Evolutionary conservation across 2,888 invertebrate species (phyloP).

Genomic region (Rambutsinella grinnellia): DNA sequence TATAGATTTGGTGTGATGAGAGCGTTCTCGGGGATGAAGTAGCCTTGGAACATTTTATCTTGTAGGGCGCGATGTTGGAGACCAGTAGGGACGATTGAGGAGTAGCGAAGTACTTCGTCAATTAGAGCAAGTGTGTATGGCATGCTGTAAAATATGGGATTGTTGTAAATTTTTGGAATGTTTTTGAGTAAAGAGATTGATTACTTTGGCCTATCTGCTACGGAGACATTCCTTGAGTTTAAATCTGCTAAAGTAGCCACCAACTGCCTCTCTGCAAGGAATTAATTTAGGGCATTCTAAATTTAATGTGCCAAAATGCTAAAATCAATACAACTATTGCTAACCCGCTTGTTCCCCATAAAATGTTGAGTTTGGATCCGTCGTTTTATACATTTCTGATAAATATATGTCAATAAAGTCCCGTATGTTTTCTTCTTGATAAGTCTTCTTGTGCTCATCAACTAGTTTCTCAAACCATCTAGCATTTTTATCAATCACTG

Average conservation of each 20-base stretch:
- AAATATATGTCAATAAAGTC: conserved; percentile 61
- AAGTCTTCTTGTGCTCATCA: conserved; percentile 25
- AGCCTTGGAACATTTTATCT: conserved; percentile 22
- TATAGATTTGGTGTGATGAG: conserved; percentile 27
- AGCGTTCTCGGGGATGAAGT: conserved; percentile 42
- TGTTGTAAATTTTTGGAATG: not conserved
- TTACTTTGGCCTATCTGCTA: conserved; percentile 28
- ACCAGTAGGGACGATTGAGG: conserved; percentile 36
- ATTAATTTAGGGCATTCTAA: not conserved
- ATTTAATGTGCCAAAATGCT: not conserved
- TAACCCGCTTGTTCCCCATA: conserved; percentile 50
- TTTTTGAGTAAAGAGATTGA: not conserved
- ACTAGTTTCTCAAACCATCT: conserved; percentile 31
- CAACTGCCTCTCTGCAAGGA: conserved; percentile 1
- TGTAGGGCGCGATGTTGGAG: conserved; percentile 28
- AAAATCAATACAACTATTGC: no score
- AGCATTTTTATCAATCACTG: conserved; percentile 1
- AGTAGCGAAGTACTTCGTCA: conserved; percentile 48
- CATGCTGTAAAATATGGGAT: conserved; percentile 26
- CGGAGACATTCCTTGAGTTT: conserved; percentile 7
- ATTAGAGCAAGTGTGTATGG: conserved; percentile 46
- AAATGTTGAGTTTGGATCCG: conserved; percentile 54
- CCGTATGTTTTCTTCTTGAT: conserved; percentile 34
- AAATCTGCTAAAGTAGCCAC: conserved; percentile 8
- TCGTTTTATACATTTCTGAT: conserved; percentile 54